These are phyloP conservation scores for Drosophila auraria DNA, from an alignment of 1,140 invertebrate species.

Conservation along the genomic window DNA sequence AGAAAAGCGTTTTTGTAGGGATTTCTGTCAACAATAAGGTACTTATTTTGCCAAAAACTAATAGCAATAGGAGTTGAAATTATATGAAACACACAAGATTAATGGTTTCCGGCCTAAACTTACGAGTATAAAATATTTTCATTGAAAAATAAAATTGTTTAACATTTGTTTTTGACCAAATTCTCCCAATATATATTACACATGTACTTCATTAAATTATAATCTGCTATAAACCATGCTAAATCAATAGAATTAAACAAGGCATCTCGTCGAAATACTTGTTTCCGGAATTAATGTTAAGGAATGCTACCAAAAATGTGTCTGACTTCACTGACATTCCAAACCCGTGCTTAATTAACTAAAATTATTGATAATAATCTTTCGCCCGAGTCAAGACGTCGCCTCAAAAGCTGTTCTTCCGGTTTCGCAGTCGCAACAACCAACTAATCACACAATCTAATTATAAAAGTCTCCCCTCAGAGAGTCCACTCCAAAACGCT, in stretches of 20 bases:
- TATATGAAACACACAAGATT: neutral
- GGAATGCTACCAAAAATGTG: neutral
- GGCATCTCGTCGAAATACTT: neutral
- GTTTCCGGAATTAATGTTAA: neutral
- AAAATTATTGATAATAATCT: constrained; percentile 37
- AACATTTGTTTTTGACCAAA: neutral
- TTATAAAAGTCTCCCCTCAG: constrained; percentile 38
- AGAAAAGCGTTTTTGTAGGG: neutral
- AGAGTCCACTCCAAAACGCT: constrained; percentile 14
- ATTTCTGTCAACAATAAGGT: neutral
- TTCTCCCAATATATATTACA: neutral
- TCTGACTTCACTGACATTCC: constrained; percentile 8
- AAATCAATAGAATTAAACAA: neutral
- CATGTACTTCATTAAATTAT: neutral
- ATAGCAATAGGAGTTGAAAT: neutral
- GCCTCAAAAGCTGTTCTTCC: constrained; percentile 35
- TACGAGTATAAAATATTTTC: neutral
- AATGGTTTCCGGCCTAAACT: neutral
- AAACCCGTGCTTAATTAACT: constrained; percentile 18
- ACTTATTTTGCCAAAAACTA: neutral
- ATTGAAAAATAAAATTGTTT: neutral
- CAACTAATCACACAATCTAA: constrained; percentile 47
- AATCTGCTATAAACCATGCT: neutral
- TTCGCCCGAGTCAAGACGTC: neutral
- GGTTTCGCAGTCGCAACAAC: constrained; percentile 19